These are phyloP conservation scores for Phoenoteleia sp. DNA, from an alignment of 2,888 invertebrate species.

Conservation along the genomic window DNA sequence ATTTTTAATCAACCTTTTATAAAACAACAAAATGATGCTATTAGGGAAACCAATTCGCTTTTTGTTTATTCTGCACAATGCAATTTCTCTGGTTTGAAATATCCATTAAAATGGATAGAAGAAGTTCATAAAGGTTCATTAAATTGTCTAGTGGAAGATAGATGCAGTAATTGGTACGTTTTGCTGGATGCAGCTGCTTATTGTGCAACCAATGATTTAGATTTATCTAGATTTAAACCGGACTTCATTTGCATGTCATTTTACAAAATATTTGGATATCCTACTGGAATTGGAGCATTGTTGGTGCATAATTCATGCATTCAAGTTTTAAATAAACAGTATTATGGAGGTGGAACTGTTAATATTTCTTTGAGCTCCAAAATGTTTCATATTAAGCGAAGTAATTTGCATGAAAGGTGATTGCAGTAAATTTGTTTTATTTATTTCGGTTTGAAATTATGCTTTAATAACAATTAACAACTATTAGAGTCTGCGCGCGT, in stretches of 20 bases:
- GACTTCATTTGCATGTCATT: conserved; percentile 98
- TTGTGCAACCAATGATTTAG: conserved; percentile 92
- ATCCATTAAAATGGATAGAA: conserved; percentile 92
- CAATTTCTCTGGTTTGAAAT: conserved; percentile 97
- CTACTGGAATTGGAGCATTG: conserved; percentile 97
- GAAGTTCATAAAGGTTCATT: conserved; percentile 89
- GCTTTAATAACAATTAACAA: too few species aligned
- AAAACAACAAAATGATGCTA: neutral
- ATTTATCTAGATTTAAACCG: conserved; percentile 91
- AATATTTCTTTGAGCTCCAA: conserved; percentile 92
- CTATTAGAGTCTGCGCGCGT: too few species aligned
- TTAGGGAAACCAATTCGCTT: conserved; percentile 87
- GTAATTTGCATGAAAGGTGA: conserved; percentile 91
- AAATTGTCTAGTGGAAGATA: conserved; percentile 85
- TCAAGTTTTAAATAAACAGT: conserved; percentile 90
- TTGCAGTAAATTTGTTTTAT: neutral
- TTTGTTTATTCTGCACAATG: conserved; percentile 97
- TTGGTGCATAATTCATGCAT: conserved; percentile 92
- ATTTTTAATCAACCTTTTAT: conserved; percentile 83
- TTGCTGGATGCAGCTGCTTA: conserved; percentile 95
- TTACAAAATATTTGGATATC: conserved; percentile 99
- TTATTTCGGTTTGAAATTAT: too few species aligned
- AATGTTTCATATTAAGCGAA: conserved; percentile 91
- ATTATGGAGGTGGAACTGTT: conserved; percentile 98
- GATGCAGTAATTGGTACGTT: conserved; percentile 90